Percentiles rank a stretch among this genome's conserved stretches.
Evolutionary conservation across 37 sponge, comb jelly and placozoan genomes (phyloP).

Genomic region (Amphimedon queenslandica): DNA sequence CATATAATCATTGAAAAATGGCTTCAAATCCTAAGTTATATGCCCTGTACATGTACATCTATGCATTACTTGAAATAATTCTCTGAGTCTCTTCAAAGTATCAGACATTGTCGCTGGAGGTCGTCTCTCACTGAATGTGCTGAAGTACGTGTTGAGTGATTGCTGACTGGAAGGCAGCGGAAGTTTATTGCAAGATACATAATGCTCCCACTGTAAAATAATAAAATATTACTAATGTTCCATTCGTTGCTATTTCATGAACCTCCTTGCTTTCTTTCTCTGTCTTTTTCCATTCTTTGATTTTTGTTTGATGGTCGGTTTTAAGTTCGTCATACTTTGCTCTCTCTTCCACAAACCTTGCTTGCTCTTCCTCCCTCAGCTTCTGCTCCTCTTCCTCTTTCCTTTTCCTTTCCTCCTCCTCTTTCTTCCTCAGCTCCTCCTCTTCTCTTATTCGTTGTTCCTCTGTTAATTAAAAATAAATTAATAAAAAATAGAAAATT

Average conservation of each 20-base stretch:
- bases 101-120: background rate
- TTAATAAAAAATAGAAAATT: background rate
- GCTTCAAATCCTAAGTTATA: too few relatives aligned
- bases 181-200: conserved; percentile 49
- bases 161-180: conserved; percentile 56
- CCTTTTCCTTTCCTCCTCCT: conserved; percentile 29
- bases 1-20: too few relatives aligned
- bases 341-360: conserved; percentile 41
- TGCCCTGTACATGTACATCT: background rate
- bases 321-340: conserved; percentile 1
- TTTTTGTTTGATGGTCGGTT: background rate
- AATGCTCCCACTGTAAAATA: conserved; percentile 65
- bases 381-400: conserved; percentile 55
- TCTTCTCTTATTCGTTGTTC: conserved; percentile 36
- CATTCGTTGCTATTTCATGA: too few relatives aligned
- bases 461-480: conserved; percentile 18
- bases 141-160: conserved; percentile 71
- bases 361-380: conserved; percentile 41
- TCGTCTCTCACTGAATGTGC: conserved; percentile 19
- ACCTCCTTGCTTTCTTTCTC: conserved; percentile 39
- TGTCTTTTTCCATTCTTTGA: conserved; percentile 49
- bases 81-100: conserved; percentile 9
- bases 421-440: conserved; percentile 24
- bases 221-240: too few relatives aligned
- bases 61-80: conserved; percentile 19